Conservation (phyloP, 2,113 vertebrate species). For the Ranitomeya variabilis region DNA sequence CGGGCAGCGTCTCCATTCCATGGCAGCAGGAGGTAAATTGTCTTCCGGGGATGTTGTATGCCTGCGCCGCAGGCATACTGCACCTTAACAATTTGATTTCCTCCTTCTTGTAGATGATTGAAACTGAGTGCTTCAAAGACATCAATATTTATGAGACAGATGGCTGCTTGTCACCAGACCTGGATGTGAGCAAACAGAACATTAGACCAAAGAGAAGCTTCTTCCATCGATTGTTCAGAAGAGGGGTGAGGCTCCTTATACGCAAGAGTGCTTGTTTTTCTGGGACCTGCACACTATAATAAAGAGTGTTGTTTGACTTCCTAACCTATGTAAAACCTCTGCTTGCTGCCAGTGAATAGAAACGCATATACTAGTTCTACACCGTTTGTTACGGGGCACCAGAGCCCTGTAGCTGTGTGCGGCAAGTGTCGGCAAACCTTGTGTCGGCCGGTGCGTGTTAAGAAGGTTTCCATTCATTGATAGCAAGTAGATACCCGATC, state of each 20-base stretch:
- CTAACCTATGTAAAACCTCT: too few species aligned
- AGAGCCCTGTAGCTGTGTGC: not conserved
- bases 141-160: slow-evolving; percentile 80
- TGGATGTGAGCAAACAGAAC: slow-evolving; percentile 70
- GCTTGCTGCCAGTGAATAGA: too few species aligned
- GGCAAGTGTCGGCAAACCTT: not conserved
- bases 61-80: not conserved
- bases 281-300: too few species aligned
- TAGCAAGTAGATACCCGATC: not conserved
- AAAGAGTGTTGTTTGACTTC: too few species aligned
- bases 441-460: not conserved
- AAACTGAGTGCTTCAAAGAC: slow-evolving; percentile 91
- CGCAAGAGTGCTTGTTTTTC: too few species aligned
- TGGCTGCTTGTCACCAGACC: slow-evolving; percentile 70
- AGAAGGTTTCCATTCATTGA: too few species aligned
- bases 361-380: not conserved
- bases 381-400: not conserved
- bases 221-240: slow-evolving; percentile 84
- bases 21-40: slow-evolving; percentile 91
- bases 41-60: too few species aligned
- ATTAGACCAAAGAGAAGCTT: slow-evolving; percentile 82
- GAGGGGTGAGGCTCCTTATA: slow-evolving; percentile 76
- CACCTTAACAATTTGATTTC: not conserved
- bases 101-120: slow-evolving; percentile 82
- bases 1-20: slow-evolving; percentile 90